Percentiles rank a stretch among this genome's conserved stretches.
phyloP scores from a whole-genome alignment of 2,888 invertebrate genomes.

The Elegia similella region DNA sequence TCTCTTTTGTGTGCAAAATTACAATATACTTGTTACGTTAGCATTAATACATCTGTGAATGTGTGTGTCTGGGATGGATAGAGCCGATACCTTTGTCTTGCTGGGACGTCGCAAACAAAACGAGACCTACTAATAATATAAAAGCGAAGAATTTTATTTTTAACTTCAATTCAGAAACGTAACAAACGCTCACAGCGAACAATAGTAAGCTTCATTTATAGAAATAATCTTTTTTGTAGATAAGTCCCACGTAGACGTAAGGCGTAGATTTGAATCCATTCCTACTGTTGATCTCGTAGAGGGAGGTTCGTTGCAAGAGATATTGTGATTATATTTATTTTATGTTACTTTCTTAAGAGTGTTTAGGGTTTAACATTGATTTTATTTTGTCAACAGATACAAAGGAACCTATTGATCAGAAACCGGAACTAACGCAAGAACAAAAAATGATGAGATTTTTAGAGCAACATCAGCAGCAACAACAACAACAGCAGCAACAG shows the following conservation, averaged over 20 bases:
- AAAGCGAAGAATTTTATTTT: slow-evolving; percentile 80
- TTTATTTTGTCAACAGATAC: slow-evolving; percentile 66
- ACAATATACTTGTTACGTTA: slow-evolving; percentile 80
- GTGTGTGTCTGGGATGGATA: slow-evolving; percentile 77
- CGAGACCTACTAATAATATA: slow-evolving; percentile 77
- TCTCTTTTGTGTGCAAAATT: slow-evolving; percentile 80
- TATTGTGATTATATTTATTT: slow-evolving; percentile 26
- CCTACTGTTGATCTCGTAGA: slow-evolving; percentile 52
- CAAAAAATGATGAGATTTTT: slow-evolving; percentile 74
- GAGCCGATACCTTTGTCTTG: slow-evolving; percentile 79
- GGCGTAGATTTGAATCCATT: slow-evolving; percentile 66
- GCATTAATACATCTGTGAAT: slow-evolving; percentile 62
- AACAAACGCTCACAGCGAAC: slow-evolving; percentile 76
- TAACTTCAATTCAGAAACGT: slow-evolving; percentile 80
- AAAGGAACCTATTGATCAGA: slow-evolving; percentile 80
- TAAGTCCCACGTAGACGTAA: slow-evolving; percentile 76
- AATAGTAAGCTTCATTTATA: slow-evolving; percentile 77
- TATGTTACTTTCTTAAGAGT: slow-evolving; percentile 24
- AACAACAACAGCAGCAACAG: slow-evolving; percentile 53
- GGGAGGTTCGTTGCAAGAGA: slow-evolving; percentile 58
- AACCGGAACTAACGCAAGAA: slow-evolving; percentile 81
- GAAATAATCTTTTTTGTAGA: slow-evolving; percentile 81
- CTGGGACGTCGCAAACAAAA: slow-evolving; percentile 79
- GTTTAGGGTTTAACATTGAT: slow-evolving; percentile 27
- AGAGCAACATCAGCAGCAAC: slow-evolving; percentile 61